Percentiles rank a stretch among this genome's conserved stretches.
Evolutionary conservation across 2,113 vertebrate species (phyloP).

Genomic region (Phaethon lepturus): DNA sequence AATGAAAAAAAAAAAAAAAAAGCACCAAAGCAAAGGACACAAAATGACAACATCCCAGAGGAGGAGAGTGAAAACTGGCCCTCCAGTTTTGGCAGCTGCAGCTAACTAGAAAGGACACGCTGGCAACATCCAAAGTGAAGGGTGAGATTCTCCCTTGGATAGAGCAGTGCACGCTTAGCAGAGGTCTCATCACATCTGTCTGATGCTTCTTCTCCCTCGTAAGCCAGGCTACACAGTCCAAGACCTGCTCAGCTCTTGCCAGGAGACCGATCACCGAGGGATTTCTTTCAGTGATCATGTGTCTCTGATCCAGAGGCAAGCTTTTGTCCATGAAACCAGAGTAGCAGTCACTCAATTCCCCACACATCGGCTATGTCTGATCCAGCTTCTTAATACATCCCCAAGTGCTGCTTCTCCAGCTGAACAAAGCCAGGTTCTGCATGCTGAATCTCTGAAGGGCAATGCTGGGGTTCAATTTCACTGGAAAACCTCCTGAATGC

Average conservation of each 20-base stretch:
- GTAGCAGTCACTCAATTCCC: neutral
- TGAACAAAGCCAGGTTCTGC: neutral
- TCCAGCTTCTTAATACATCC: neutral
- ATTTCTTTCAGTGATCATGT: neutral
- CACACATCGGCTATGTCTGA: accelerated
- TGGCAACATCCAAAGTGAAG: neutral
- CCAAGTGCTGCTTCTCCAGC: neutral
- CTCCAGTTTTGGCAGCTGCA: neutral
- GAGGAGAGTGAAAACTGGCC: neutral
- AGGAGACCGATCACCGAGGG: neutral
- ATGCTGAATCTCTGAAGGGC: accelerated
- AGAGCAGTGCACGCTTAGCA: neutral
- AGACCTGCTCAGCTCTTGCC: neutral
- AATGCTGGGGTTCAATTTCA: neutral
- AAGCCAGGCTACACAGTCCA: neutral
- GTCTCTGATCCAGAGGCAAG: neutral
- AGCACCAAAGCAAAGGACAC: neutral
- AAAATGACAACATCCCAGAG: neutral
- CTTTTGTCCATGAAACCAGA: neutral
- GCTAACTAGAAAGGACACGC: neutral
- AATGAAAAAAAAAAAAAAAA: neutral
- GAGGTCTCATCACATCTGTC: neutral
- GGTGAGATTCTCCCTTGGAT: neutral
- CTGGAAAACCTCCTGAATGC: neutral
- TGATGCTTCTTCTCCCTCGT: neutral